Percentiles rank a stretch among this genome's conserved stretches.
Evolutionary conservation across 2,888 invertebrate genomes (phyloP).

Genomic region (Tanypteryx hageni): DNA sequence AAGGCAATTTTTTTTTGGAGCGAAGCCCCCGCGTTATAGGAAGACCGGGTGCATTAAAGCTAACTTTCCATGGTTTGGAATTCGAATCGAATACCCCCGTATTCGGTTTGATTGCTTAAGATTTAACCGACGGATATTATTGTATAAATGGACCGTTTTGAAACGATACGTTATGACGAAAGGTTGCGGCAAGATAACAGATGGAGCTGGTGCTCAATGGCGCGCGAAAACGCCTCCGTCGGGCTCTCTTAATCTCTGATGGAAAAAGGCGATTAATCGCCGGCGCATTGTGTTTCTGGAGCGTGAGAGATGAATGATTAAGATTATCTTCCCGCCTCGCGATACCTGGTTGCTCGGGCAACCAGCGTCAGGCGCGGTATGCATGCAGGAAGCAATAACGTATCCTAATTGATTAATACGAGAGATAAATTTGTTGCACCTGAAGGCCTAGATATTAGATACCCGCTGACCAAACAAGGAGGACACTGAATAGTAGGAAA

Average conservation of each 20-base stretch:
- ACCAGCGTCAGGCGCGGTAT: background rate
- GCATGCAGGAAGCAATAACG: slow-evolving; percentile 21
- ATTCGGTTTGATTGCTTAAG: too few species aligned
- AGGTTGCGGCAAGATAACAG: too few species aligned
- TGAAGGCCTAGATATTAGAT: slow-evolving; percentile 24
- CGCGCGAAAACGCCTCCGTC: too few species aligned
- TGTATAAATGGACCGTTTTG: too few species aligned
- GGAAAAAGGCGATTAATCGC: background rate
- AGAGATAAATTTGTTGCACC: slow-evolving; percentile 2
- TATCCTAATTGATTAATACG: slow-evolving; percentile 14
- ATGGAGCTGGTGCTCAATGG: too few species aligned
- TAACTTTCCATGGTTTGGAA: too few species aligned
- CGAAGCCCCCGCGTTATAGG: too few species aligned
- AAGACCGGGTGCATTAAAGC: too few species aligned
- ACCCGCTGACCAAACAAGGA: slow-evolving; percentile 18
- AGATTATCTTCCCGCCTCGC: background rate
- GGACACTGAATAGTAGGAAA: background rate
- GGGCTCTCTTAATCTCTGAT: background rate
- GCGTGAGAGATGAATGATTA: slow-evolving; percentile 28
- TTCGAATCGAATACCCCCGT: too few species aligned
- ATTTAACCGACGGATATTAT: too few species aligned
- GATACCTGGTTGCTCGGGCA: background rate
- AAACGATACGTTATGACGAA: too few species aligned
- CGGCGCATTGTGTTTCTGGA: background rate
- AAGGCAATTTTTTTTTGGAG: too few species aligned